phyloP scores from a whole-genome alignment of 2,888 invertebrate genomes.

The Xestia xanthographa region DNA sequence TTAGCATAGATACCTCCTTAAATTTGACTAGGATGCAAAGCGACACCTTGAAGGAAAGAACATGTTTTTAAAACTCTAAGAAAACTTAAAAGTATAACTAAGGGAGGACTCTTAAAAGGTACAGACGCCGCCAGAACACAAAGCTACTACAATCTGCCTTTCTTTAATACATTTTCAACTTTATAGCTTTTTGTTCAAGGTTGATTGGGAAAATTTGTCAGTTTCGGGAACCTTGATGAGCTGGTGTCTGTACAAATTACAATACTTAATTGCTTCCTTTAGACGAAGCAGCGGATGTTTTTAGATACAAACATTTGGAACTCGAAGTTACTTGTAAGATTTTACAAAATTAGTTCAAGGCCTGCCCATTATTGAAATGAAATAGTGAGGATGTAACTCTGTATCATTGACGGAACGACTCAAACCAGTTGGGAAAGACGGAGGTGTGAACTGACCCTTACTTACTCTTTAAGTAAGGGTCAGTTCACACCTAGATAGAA shows the following conservation, averaged over 20 bases:
- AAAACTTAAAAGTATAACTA: neutral
- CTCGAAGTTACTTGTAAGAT: slow-evolving; percentile 10
- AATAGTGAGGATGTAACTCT: slow-evolving; percentile 50
- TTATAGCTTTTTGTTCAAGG: too few species aligned
- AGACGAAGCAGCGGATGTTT: slow-evolving; percentile 17
- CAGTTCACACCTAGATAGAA: too few species aligned
- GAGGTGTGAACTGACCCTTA: too few species aligned
- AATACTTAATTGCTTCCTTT: slow-evolving; percentile 4
- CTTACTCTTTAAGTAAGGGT: slow-evolving; percentile 7
- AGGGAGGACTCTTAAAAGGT: neutral
- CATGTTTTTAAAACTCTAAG: neutral
- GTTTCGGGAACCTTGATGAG: too few species aligned
- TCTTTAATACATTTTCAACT: too few species aligned
- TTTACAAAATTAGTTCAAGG: slow-evolving; percentile 53
- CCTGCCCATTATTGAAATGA: slow-evolving; percentile 26
- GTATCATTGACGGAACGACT: slow-evolving; percentile 54
- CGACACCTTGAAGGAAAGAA: neutral
- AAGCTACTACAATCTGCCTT: too few species aligned
- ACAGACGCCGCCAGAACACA: too few species aligned
- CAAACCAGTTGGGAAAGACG: slow-evolving; percentile 51
- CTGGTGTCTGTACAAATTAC: neutral
- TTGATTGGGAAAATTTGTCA: too few species aligned
- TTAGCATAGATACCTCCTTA: too few species aligned
- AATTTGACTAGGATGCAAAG: too few species aligned
- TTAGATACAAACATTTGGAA: slow-evolving; percentile 15